Base-by-base conservation (phyloP, 1,140 invertebrate genomes). In the Nixonia krombeini region DNA sequence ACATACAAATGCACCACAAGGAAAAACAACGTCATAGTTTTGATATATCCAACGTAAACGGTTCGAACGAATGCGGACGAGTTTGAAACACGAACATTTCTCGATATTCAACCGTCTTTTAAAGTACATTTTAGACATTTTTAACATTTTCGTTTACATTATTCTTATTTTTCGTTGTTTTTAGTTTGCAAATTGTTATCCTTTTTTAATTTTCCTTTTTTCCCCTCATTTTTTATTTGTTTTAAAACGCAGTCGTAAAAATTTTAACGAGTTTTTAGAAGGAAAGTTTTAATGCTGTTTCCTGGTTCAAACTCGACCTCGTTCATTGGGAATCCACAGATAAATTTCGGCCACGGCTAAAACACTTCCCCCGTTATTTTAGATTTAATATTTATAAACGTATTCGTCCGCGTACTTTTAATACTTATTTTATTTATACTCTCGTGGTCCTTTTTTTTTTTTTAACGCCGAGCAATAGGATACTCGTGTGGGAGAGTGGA, bases 71-170 rank as follows among this genome's bases (percentile, higher is more conserved):
- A 12, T 15, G 33, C 38, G 12, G 16, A 42, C 21, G 5, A 26
- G 9, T 26, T 18, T 25, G 25, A 9, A 25, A 51, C 42, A 12
- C n/a, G 13, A 26, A 15, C 47, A 47, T 46, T 55, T 35, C 8
- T 62, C 57, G 59, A 6, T 6, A 4, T 31, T 31, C 2, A 9
- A 9, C 2, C 29, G 8, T 2, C 9, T 31, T 31, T 31, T 4
- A 31, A 31, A 21, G 6, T 3, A 21, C 6, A 31, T 31, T 31
- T 31, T 31, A n/a, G n/a, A 31, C 8, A 31, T 2, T 31, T 31
- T 31, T 31, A 31, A 21, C 21, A 3, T 21, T 31, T 31, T 31
- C 29, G 8, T 31, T 31, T 31, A 4, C 10, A 4, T 31, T 12
- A 31, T n/a, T 31, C 9, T 2, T 1, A 31, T 9, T 31, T 31